Evolutionary conservation across 2,888 invertebrate species (phyloP).

Genomic region (Dasysyrphus tricinctus): DNA sequence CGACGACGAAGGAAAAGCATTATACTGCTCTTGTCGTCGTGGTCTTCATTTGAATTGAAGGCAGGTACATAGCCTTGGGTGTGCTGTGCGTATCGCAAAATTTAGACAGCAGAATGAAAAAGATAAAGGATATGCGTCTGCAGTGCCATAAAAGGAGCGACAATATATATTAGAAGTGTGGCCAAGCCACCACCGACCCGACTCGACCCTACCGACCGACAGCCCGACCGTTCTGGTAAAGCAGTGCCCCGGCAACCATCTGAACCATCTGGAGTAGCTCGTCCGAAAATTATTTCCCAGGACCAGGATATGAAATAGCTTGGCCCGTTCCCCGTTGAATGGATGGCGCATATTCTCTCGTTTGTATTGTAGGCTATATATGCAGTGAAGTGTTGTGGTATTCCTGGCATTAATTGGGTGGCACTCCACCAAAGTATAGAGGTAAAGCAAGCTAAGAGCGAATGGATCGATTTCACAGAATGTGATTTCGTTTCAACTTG

Average conservation of each 20-base stretch:
- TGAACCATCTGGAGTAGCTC: conserved; percentile 60
- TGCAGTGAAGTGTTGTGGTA: conserved; percentile 60
- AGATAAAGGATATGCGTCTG: conserved; percentile 73
- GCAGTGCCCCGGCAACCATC: conserved; percentile 39
- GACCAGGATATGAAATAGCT: conserved; percentile 25
- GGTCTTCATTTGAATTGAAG: conserved; percentile 9
- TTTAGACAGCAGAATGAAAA: conserved; percentile 66
- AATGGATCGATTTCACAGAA: conserved; percentile 70
- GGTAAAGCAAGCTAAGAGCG: conserved; percentile 31
- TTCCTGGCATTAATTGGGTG: conserved; percentile 67
- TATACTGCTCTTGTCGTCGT: conserved; percentile 18
- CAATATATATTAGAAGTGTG: conserved; percentile 63
- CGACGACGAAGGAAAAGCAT: conserved; percentile 44
- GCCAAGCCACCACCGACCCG: conserved; percentile 5
- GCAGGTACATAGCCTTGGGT: conserved; percentile 57
- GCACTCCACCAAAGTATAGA: conserved; percentile 43
- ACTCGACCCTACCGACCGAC: neutral
- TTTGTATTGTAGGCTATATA: conserved; percentile 48
- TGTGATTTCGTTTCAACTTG: conserved; percentile 53
- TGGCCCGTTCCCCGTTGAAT: conserved; percentile 43
- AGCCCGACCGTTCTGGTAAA: conserved; percentile 7
- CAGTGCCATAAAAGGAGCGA: conserved; percentile 64
- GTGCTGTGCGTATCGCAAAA: conserved; percentile 67
- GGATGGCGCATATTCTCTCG: conserved; percentile 63
- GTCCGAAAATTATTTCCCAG: conserved; percentile 69